Conservation (phyloP, 1,140 invertebrate species). For the Heterodera carotae region DNA sequence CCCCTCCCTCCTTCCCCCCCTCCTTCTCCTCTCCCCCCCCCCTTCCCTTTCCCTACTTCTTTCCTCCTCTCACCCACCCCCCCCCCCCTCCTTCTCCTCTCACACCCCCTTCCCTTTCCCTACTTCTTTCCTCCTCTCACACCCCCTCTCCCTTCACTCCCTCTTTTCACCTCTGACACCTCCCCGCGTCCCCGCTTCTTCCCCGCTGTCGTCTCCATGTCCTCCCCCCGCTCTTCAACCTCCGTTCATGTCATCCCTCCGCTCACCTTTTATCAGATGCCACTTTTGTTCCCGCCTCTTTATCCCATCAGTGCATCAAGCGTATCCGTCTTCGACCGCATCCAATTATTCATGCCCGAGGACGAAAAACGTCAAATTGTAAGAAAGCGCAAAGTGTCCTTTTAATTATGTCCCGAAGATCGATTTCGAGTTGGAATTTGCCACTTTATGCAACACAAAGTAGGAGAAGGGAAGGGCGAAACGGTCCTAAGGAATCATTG, state of each 20-base stretch:
- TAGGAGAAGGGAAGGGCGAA: background rate
- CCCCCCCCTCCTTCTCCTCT: background rate
- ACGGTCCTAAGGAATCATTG: background rate
- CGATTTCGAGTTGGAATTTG: background rate
- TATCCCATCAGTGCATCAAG: background rate
- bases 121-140: background rate
- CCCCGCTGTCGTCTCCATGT: background rate
- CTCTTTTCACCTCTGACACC: background rate
- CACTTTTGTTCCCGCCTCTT: background rate
- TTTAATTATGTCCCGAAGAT: background rate
- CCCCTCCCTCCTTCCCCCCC: too few species aligned
- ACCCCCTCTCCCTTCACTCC: background rate
- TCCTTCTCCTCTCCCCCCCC: too few species aligned
- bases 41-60: background rate
- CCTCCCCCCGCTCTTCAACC: background rate
- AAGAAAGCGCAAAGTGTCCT: background rate
- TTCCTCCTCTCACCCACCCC: background rate
- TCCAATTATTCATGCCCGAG: background rate
- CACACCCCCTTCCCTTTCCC: background rate
- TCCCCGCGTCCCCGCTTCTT: background rate
- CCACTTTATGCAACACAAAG: background rate
- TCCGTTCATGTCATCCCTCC: background rate
- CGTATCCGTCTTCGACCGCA: background rate
- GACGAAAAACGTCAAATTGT: background rate
- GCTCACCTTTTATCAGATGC: background rate